A percentile compares a stretch with the other conserved stretches of the same genome.
phyloP scores from a whole-genome alignment of 2,113 vertebrate genomes.

The Chaenogobius annularis region DNA sequence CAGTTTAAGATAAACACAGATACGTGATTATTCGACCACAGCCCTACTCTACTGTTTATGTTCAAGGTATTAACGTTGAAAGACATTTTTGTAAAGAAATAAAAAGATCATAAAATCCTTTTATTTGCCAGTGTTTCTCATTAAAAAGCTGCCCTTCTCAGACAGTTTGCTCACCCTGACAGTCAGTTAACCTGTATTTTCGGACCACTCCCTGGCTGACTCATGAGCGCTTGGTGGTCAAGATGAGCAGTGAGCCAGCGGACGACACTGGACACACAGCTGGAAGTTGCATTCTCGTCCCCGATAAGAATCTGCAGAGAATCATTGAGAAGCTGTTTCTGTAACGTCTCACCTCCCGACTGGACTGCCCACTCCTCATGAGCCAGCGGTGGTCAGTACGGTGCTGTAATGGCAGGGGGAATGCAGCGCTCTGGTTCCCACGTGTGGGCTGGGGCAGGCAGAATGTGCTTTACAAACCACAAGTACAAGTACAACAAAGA shows the following conservation, averaged over 20 bases:
- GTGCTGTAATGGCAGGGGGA: constrained; percentile 42
- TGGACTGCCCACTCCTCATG: constrained; percentile 20
- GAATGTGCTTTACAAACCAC: constrained; percentile 7
- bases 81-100: too few relatives aligned
- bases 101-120: too few relatives aligned
- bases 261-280: constrained; percentile 10
- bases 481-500: neutral
- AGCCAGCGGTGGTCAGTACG: constrained; percentile 33
- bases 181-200: too few relatives aligned
- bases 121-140: too few relatives aligned
- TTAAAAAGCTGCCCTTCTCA: too few relatives aligned
- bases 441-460: constrained; percentile 19
- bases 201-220: neutral
- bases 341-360: too few relatives aligned
- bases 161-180: too few relatives aligned
- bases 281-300: constrained; percentile 19
- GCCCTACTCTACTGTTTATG: too few relatives aligned
- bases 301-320: constrained; percentile 32
- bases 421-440: constrained; percentile 30
- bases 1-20: too few relatives aligned
- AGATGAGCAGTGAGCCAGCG: constrained; percentile 30
- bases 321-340: constrained; percentile 8
- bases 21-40: too few relatives aligned
- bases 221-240: constrained; percentile 24
- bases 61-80: too few relatives aligned